Percentiles rank a stretch among this genome's conserved stretches.
These are phyloP conservation scores for Erythrocebus patas DNA, from an alignment of 2,113 vertebrate genomes.

Conservation along the genomic window DNA sequence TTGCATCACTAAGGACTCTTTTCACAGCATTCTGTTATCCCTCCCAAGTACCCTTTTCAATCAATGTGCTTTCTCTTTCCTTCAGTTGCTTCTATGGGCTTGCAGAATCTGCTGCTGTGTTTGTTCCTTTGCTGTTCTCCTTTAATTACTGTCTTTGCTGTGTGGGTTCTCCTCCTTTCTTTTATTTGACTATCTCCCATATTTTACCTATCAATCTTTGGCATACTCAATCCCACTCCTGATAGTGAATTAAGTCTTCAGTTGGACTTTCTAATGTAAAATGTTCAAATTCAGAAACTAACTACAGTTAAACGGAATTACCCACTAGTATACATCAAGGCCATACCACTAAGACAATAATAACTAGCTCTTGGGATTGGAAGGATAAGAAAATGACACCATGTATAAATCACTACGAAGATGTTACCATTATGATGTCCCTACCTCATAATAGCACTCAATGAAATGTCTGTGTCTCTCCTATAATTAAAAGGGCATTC, in stretches of 20 bases:
- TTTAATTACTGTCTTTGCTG: neutral
- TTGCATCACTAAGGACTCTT: neutral
- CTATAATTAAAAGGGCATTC: neutral
- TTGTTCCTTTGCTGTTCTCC: neutral
- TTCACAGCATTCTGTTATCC: neutral
- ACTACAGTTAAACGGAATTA: neutral
- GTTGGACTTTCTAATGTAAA: neutral
- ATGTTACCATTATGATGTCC: neutral
- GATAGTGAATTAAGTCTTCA: neutral
- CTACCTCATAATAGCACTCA: neutral
- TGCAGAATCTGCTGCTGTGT: neutral
- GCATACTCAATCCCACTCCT: neutral
- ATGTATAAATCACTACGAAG: neutral
- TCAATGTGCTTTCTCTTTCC: accelerated
- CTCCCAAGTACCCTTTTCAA: neutral
- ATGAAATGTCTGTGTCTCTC: neutral
- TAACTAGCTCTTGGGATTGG: neutral
- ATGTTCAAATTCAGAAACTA: neutral
- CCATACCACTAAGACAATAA: neutral
- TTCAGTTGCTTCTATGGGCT: accelerated
- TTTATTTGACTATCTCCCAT: neutral
- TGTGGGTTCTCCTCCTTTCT: neutral
- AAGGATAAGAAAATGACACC: neutral
- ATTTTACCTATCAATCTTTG: neutral
- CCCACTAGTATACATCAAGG: neutral